Base-by-base conservation (phyloP, 2,113 vertebrate genomes). In the Benitochromis conjunctus region DNA sequence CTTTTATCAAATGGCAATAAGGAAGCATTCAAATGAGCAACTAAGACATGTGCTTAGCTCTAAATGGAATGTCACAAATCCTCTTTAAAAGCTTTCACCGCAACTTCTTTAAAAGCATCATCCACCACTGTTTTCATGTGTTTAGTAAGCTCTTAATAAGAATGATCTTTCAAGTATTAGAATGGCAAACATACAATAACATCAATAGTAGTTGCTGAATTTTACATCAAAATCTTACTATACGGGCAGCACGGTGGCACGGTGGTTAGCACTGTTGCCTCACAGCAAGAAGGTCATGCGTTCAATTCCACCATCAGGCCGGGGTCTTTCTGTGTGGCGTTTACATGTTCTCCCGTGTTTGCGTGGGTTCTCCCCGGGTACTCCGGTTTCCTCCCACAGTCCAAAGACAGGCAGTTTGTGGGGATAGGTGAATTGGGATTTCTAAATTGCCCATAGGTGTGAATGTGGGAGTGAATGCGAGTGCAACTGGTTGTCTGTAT, bases 11-110 rank as follows among this genome's bases (percentile, higher is more conserved):
- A 81, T 5, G 13, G 11, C 79, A 54, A 81, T 71, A 81, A 89
- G 85, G 83, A 92, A 60, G 62, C 77, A 19, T 90, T 56, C 84
- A 89, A 91, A 93, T 93, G 62, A 91, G 86, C 76, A 48, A 69
- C 80, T 24, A 58, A 13, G 77, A 7, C 91, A 91, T 90, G 71
- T 84, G 87, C 82, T 81, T 43, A 46, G 87, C 82, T 18, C 21
- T 2, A 80, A 89, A 92, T 89, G 46, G 91, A 90, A 89, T 83
- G 74, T 85, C 83, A 92, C 71, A 54, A 55, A 86, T 90, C 74
- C 26, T n/a, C 21, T 64, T 57, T 87, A 84, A 90, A 29, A 58
- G 78, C 84, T 79, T 78, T 82, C 62, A 46, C 21, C 34, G 6
- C 56, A 78, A 83, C 66, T 21, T 5, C 34, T 64, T 66, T 66